Base-by-base conservation (phyloP, 2,888 invertebrate species). In the Heliconius charithonia region DNA sequence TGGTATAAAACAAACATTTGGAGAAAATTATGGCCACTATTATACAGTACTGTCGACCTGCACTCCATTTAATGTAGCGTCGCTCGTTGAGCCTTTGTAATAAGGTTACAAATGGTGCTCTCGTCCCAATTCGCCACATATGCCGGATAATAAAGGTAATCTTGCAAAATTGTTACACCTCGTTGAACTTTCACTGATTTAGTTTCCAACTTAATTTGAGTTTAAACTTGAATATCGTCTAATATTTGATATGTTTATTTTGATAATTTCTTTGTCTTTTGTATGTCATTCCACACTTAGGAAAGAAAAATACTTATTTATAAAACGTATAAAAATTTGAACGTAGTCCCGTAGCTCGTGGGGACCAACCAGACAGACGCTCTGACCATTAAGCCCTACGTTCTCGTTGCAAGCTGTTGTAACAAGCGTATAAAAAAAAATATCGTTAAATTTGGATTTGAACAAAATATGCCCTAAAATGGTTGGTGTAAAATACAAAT, bases 1-100 rank as follows among this genome's bases (percentile, higher is more conserved):
- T 79, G 62, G 75, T 81, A 79, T 79, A 77, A 79, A 79, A 81
- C 81, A 72, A 81, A 79, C 81, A 81, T 81, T 81, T 75, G 67
- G 72, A 75, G 73, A 69, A 81, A 81, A 81, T 81, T 79, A 81
- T 75, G 67, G 79, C 62, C 75, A 77, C 79, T 81, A 81, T 79
- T 75, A 81, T 77, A 75, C 72, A 51, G 77, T 77, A 81, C 75
- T 79, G 81, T 79, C 75, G 77, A 81, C 79, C 81, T 80, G 81
- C 72, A 77, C 75, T 79, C 72, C 79, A 77, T 81, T 81, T 81
- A 79, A 79, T 72, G 79, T 59, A 63, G 65, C 81, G 71, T 29
- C 79, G 77, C 75, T 67, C 77, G 79, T 75, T 29, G 77, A 79
- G 67, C 81, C 77, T 81, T 81, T 80, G 76, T 74, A 74, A 76